These are phyloP conservation scores for Chloromyia formosa DNA, from an alignment of 2,888 invertebrate species.

Conservation along the genomic window DNA sequence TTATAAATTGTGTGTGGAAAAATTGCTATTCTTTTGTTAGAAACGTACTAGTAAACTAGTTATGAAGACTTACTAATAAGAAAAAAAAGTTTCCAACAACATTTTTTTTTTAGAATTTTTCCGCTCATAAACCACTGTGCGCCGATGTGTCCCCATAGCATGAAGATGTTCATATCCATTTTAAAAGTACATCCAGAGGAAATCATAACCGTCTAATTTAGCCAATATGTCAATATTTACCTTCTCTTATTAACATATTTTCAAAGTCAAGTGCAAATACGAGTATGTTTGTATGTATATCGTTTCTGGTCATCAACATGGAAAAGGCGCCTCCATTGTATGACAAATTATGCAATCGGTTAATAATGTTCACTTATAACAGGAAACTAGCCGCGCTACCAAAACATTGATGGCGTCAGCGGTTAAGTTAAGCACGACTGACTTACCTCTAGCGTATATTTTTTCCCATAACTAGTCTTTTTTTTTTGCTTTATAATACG, in stretches of 20 bases:
- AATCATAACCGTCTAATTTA: too few relatives aligned
- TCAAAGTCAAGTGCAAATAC: slow-evolving; percentile 5
- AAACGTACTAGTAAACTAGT: too few relatives aligned
- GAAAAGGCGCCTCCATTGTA: neutral
- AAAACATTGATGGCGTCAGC: slow-evolving; percentile 10
- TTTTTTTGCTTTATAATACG: too few relatives aligned
- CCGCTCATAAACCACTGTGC: too few relatives aligned
- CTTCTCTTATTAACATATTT: neutral
- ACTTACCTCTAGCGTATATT: neutral
- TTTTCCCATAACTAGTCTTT: neutral
- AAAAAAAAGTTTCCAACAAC: too few relatives aligned
- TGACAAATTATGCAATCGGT: neutral
- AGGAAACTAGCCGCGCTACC: neutral
- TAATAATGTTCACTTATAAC: neutral
- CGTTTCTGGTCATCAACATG: neutral
- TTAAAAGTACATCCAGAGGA: neutral
- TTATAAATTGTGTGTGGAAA: too few relatives aligned
- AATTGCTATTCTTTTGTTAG: too few relatives aligned
- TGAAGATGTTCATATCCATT: neutral
- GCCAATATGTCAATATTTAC: neutral
- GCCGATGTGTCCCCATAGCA: too few relatives aligned
- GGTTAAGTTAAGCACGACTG: neutral
- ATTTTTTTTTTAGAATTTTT: too few relatives aligned
- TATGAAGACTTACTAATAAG: too few relatives aligned
- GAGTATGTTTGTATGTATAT: too few relatives aligned